A percentile compares a stretch with the other conserved stretches of the same genome.
Evolutionary conservation across 2,797 vertebrate genomes (phyloP).

Genomic region (Coranthus polyacanthus): DNA sequence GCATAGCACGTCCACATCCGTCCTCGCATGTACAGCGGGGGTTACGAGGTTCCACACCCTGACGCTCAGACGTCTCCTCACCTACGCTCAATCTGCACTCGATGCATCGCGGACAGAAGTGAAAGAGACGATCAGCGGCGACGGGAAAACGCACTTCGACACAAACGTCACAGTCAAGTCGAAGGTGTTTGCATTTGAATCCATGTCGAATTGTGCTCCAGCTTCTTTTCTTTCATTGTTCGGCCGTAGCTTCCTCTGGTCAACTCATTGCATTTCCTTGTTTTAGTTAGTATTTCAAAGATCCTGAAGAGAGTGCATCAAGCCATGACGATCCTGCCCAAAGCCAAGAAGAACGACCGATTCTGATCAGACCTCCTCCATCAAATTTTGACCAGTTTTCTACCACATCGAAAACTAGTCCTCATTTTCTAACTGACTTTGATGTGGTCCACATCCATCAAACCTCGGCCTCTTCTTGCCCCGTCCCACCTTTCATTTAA

Average conservation of each 20-base stretch:
- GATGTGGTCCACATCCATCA: too few relatives aligned
- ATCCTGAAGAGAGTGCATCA: neutral
- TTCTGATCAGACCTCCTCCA: neutral
- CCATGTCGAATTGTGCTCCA: slow-evolving; percentile 11
- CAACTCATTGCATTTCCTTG: neutral
- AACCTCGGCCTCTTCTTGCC: too few relatives aligned
- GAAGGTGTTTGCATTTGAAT: slow-evolving; percentile 20
- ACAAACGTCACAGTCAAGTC: neutral
- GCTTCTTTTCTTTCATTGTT: slow-evolving; percentile 25
- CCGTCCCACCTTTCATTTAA: too few relatives aligned
- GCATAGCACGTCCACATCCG: slow-evolving; percentile 56
- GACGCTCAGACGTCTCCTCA: neutral
- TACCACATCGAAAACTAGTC: neutral
- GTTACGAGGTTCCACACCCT: slow-evolving; percentile 7
- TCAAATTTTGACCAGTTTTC: slow-evolving; percentile 25
- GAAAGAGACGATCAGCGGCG: neutral
- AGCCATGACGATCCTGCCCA: neutral
- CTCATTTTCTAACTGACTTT: too few relatives aligned
- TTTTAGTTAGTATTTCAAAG: neutral
- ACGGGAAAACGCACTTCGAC: neutral
- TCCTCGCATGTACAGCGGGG: slow-evolving; percentile 3
- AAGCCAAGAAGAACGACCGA: too few relatives aligned
- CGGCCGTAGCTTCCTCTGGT: neutral
- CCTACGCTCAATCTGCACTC: slow-evolving; percentile 4
- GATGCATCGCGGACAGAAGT: slow-evolving; percentile 6